phyloP scores from a whole-genome alignment of 2,113 vertebrate species.

The Phycodurus eques region DNA sequence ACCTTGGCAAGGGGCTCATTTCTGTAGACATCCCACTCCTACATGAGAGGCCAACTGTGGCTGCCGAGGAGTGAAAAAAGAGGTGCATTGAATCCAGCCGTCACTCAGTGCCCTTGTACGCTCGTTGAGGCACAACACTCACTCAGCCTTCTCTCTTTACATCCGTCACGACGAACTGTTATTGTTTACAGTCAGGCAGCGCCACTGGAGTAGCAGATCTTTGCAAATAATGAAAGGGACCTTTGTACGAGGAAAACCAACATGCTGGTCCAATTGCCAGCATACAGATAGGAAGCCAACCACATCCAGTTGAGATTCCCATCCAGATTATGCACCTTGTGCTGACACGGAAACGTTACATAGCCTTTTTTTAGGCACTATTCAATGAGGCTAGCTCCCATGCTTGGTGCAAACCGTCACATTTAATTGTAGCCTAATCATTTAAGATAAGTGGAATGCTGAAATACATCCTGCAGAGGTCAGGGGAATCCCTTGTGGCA shows the following conservation, averaged over 20 bases:
- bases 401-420: constrained; percentile 12
- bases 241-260: constrained; percentile 48
- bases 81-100: constrained; percentile 27
- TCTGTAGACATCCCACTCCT: constrained; percentile 17
- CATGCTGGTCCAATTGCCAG: constrained; percentile 35
- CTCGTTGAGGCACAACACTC: constrained; percentile 32
- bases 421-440: constrained; percentile 41
- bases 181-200: constrained; percentile 51
- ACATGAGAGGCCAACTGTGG: constrained; percentile 12
- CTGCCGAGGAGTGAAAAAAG: constrained; percentile 14
- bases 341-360: constrained; percentile 8
- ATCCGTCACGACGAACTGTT: constrained; percentile 35
- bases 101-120: constrained; percentile 45
- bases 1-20: constrained; percentile 30
- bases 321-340: constrained; percentile 33
- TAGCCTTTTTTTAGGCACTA: constrained; percentile 9
- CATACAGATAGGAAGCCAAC: constrained; percentile 38
- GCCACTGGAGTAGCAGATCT: constrained; percentile 47
- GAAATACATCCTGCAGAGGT: constrained; percentile 27
- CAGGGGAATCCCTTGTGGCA: constrained; percentile 44
- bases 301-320: constrained; percentile 34
- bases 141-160: constrained; percentile 31
- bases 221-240: constrained; percentile 45
- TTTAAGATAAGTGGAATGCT: constrained; percentile 28
- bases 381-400: constrained; percentile 25